Evolutionary conservation across 2,888 invertebrate genomes (phyloP), one percentile per base, ranked within the genome.

Genomic region (Slavum lentiscoides): DNA sequence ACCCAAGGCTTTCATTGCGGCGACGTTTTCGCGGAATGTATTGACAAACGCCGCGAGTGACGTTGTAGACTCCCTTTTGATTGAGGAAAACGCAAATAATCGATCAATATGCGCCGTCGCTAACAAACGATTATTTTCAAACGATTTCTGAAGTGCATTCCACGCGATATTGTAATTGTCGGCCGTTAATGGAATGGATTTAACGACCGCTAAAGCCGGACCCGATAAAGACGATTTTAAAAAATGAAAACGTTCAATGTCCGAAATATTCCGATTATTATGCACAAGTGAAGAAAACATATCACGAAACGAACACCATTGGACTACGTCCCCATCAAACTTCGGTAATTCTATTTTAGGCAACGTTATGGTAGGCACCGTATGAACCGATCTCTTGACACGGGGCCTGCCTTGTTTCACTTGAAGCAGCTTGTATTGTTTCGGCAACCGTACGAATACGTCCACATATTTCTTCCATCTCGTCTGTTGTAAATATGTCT

Each of bases 291-390:
- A 70, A 2, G 11, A 13, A 19, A 70, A 70, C 19, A 55, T 30
- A 37, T 70, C 70, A 1, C 70, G 70, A 58, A 70, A 70, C 4
- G 55, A 70, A 1, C 70, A 58, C 70, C n/a, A n/a, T n/a, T n/a
- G n/a, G n/a, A n/a, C n/a, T n/a, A n/a, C n/a, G n/a, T n/a, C n/a
- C n/a, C n/a, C 58, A 70, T n/a, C 70, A n/a, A 70, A 70, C n/a
- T 70, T 70, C n/a, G 55, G 70, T n/a, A 58, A 11, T 37, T 55
- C 58, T 17, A 55, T 70, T 70, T 58, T 70, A 0, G 58, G 70
- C 21, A 70, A n/a, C 1, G 1, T 5, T n/a, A 58, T 58, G 3
- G 19, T 6, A 13, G 19, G 30, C 6, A 9, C 30, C n/a, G n/a
- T 9, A 30, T 15, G 23, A 23, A 0, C 15, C 0, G 6, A 21